Conservation (phyloP, 2,113 vertebrate genomes). For the Siniperca knerii region DNA sequence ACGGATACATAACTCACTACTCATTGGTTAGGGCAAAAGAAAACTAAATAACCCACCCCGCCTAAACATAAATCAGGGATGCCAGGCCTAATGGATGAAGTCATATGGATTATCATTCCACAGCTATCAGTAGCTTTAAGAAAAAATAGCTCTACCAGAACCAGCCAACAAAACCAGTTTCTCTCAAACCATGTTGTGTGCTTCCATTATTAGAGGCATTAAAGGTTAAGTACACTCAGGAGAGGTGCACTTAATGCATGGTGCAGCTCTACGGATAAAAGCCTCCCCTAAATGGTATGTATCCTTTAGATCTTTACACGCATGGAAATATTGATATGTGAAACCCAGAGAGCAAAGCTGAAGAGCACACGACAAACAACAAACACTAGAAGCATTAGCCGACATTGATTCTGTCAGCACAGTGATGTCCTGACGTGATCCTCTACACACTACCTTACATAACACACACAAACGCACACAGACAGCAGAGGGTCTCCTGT, state of each 20-base stretch:
- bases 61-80: not conserved
- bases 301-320: conserved; percentile 21
- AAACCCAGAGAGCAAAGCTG: conserved; percentile 15
- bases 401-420: conserved; percentile 60
- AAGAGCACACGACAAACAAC: conserved; percentile 20
- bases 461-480: conserved; percentile 34
- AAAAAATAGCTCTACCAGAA: not conserved
- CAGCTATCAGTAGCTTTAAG: not conserved
- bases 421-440: conserved; percentile 51
- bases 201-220: not conserved
- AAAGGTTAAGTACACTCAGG: not conserved
- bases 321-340: conserved; percentile 49
- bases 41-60: not conserved
- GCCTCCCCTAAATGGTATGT: conserved; percentile 10
- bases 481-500: not conserved
- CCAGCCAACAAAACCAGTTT: not conserved
- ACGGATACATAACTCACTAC: too few relatives aligned
- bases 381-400: conserved; percentile 50
- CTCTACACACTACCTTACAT: conserved; percentile 35
- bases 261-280: not conserved
- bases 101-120: too few relatives aligned
- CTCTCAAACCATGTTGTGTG: not conserved
- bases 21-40: not conserved
- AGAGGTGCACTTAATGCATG: conserved; percentile 7
- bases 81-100: not conserved